Evolutionary conservation across 2,888 invertebrate species (phyloP).

Genomic region (Slavum lentiscoides): DNA sequence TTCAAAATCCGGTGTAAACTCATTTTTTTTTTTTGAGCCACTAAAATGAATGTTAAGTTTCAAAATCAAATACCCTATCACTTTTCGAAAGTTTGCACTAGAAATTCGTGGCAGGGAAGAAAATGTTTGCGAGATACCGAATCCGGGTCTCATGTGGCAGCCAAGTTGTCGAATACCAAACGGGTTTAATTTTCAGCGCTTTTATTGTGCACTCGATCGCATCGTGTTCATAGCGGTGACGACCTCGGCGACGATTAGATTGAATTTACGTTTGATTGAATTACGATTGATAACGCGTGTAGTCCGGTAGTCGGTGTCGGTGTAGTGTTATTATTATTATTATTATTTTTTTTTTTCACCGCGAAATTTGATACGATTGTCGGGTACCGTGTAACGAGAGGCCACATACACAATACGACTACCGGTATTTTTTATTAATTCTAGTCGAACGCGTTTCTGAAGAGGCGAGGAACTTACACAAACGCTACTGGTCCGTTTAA

Average conservation of each 20-base stretch:
- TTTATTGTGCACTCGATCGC: not conserved
- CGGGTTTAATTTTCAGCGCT: not conserved
- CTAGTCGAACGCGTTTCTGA: no score
- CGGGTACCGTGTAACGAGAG: not conserved
- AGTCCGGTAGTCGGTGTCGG: not conserved
- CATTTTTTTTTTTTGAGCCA: no score
- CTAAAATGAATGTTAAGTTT: no score
- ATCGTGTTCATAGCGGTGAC: not conserved
- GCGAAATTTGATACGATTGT: conserved; percentile 29
- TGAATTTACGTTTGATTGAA: not conserved
- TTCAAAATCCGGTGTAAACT: no score
- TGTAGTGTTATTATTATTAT: not conserved
- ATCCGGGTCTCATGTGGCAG: no score
- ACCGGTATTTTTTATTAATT: not conserved
- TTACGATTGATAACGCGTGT: conserved; percentile 14
- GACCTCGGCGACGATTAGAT: not conserved
- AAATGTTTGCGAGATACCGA: no score
- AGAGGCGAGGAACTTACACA: no score
- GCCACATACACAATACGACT: not conserved
- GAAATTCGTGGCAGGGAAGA: no score
- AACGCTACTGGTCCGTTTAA: no score
- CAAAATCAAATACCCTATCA: no score
- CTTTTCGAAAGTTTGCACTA: no score
- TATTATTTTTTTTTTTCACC: not conserved
- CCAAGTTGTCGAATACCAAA: not conserved